Percentiles rank a stretch among this genome's conserved stretches.
These are phyloP conservation scores for Graptemys geographica DNA, from an alignment of 2,797 vertebrate species.

Conservation along the genomic window DNA sequence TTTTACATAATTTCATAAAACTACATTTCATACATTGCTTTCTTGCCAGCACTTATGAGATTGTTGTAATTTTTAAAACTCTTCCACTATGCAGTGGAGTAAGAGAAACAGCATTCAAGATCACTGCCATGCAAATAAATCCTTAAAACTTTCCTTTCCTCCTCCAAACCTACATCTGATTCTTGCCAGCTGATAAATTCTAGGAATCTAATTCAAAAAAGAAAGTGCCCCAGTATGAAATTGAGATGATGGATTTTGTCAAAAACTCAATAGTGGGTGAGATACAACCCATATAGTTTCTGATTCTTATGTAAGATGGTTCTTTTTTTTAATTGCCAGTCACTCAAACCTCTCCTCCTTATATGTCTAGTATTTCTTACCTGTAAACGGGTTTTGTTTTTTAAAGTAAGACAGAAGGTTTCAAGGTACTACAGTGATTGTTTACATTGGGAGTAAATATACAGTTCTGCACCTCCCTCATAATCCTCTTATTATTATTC, in stretches of 20 bases:
- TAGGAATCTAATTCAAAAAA: slow-evolving; percentile 11
- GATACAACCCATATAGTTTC: background rate
- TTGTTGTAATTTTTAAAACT: slow-evolving; percentile 11
- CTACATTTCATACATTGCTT: background rate
- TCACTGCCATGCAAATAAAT: background rate
- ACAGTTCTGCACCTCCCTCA: rapidly evolving
- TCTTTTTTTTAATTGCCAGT: background rate
- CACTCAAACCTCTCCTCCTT: background rate
- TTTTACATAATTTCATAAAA: background rate
- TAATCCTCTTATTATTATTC: background rate
- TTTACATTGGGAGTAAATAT: background rate
- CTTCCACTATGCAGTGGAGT: slow-evolving; percentile 11
- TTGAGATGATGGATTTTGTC: background rate
- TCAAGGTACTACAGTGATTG: background rate
- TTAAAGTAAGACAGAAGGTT: background rate
- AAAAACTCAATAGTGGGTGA: background rate
- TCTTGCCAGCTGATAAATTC: background rate
- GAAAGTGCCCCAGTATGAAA: background rate
- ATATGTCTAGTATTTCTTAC: background rate
- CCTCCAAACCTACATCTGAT: background rate
- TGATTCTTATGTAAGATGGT: background rate
- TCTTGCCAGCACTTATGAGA: background rate
- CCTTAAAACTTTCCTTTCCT: background rate
- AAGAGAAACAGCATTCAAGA: background rate
- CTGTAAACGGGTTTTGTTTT: background rate